Evolutionary conservation across 2,113 vertebrate species (phyloP).

Genomic region (Corythoichthys intestinalis): DNA sequence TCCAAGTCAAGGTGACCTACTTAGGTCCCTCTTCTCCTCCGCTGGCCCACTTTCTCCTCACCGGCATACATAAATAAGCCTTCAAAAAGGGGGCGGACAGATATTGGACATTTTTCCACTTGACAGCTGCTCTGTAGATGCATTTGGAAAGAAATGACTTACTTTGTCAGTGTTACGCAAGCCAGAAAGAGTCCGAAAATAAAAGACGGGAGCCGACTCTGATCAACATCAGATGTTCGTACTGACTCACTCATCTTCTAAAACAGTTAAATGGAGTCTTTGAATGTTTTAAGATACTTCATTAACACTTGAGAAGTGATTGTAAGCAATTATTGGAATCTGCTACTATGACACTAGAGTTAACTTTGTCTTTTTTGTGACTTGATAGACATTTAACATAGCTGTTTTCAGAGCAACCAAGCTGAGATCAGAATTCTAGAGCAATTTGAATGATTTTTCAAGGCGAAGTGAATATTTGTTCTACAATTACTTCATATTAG

Average conservation of each 20-base stretch:
- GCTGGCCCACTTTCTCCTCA: background rate
- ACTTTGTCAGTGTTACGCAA: background rate
- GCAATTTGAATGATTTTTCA: too few species aligned
- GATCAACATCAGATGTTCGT: slow-evolving; percentile 1
- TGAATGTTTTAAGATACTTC: background rate
- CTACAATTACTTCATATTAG: too few species aligned
- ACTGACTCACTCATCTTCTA: slow-evolving; percentile 1
- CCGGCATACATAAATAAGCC: background rate
- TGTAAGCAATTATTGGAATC: background rate
- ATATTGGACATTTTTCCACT: background rate
- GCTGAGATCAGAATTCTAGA: too few species aligned
- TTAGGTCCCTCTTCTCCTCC: background rate
- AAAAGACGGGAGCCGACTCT: background rate
- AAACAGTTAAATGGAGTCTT: background rate
- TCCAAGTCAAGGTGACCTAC: slow-evolving; percentile 2
- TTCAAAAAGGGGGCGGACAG: slow-evolving; percentile 1
- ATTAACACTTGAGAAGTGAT: background rate
- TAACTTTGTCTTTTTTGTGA: too few species aligned
- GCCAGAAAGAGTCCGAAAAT: background rate
- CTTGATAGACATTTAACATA: too few species aligned
- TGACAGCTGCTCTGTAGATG: background rate
- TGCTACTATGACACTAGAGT: background rate
- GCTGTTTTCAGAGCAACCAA: too few species aligned
- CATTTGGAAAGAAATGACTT: background rate
- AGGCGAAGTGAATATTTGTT: too few species aligned